These are phyloP conservation scores for Caenorhabditis sp. DNA, from an alignment of 2,888 invertebrate species.

Conservation along the genomic window DNA sequence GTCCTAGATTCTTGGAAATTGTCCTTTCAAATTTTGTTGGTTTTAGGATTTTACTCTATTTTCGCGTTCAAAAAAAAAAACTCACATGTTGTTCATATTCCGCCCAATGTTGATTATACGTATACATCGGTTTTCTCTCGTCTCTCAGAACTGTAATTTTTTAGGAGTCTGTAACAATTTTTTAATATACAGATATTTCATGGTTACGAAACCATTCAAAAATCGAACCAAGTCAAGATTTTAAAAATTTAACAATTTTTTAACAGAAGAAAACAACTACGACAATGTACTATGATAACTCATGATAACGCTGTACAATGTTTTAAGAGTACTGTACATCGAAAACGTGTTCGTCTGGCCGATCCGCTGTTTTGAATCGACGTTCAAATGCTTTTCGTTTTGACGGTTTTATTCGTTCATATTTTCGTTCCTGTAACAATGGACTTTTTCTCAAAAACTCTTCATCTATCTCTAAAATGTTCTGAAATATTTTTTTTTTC, in stretches of 20 bases:
- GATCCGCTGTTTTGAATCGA: conserved; percentile 40
- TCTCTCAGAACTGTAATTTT: neutral
- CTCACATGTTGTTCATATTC: neutral
- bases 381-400: conserved; percentile 60
- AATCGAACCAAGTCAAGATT: neutral
- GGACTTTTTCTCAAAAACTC: neutral
- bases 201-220: neutral
- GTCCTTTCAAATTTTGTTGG: too few species aligned
- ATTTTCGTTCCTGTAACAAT: conserved; percentile 40
- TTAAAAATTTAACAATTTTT: neutral
- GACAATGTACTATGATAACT: too few species aligned
- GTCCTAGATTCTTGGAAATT: too few species aligned
- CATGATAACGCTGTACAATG: neutral
- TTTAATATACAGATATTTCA: neutral
- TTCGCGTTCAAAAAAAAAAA: neutral
- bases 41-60: neutral
- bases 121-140: neutral
- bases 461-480: neutral
- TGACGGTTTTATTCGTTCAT: conserved; percentile 60
- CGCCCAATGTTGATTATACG: neutral
- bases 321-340: conserved; percentile 5
- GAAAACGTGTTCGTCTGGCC: conserved; percentile 38
- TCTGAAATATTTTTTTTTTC: neutral
- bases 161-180: neutral
- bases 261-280: neutral